These are phyloP conservation scores for Physocephala rufipes DNA, from an alignment of 2,888 invertebrate genomes.

Conservation along the genomic window DNA sequence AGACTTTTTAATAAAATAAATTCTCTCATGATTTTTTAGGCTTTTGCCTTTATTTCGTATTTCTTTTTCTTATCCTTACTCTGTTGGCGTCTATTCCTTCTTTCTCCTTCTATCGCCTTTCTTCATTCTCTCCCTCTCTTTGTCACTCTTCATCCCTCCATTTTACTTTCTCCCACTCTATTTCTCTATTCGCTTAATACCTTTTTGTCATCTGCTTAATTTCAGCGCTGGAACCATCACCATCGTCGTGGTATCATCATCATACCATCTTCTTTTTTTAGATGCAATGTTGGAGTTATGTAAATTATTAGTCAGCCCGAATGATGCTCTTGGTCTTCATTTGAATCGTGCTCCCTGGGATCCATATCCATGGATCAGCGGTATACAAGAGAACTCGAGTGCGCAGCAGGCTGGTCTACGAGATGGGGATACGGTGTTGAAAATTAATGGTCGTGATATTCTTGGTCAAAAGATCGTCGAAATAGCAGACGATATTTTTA, in stretches of 20 bases:
- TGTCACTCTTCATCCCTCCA: background rate
- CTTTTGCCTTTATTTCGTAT: background rate
- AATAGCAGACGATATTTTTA: constrained; percentile 58
- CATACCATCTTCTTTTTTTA: too few species aligned
- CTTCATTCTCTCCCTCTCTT: constrained; percentile 10
- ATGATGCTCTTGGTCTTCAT: constrained; percentile 75
- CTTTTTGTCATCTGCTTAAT: too few species aligned
- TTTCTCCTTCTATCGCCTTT: background rate
- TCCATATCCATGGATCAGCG: constrained; percentile 81
- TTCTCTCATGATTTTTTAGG: background rate
- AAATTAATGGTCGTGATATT: constrained; percentile 66
- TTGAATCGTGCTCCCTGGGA: constrained; percentile 81
- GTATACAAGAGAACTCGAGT: constrained; percentile 71
- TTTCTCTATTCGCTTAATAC: background rate
- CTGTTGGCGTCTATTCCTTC: background rate
- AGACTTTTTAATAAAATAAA: background rate
- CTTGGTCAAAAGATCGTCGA: constrained; percentile 62
- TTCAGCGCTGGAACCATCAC: background rate
- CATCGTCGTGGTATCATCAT: constrained; percentile 4
- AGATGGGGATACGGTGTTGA: constrained; percentile 76
- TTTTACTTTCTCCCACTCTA: too few species aligned
- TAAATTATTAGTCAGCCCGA: constrained; percentile 63
- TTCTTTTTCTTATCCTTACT: background rate
- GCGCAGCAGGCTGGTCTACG: constrained; percentile 74
- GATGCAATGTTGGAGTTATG: constrained; percentile 61